Conservation (phyloP, 2,888 invertebrate species). For the Metellina segmentata region DNA sequence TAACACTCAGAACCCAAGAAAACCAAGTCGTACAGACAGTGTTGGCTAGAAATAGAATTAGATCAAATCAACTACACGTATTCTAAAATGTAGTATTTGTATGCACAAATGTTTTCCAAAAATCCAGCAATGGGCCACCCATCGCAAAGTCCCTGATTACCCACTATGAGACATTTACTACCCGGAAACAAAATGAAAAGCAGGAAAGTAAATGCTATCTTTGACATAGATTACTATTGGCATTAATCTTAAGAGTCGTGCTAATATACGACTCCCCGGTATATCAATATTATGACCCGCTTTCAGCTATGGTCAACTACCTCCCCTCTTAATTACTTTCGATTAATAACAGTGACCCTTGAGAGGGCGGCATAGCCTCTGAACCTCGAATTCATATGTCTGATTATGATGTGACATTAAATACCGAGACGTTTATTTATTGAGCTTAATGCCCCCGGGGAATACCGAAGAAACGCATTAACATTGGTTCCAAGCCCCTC, state of each 20-base stretch:
- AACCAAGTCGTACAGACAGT: too few relatives aligned
- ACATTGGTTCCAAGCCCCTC: constrained; percentile 2
- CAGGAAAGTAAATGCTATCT: constrained; percentile 1
- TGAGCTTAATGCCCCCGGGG: constrained; percentile 14
- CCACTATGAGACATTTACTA: too few relatives aligned
- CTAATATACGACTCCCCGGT: constrained; percentile 33
- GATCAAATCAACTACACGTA: too few relatives aligned
- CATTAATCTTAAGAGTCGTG: constrained; percentile 12
- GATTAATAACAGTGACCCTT: constrained; percentile 34
- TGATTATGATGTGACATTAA: constrained; percentile 60
- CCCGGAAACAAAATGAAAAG: too few relatives aligned
- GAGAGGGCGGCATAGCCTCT: constrained; percentile 2
- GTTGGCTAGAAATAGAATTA: too few relatives aligned
- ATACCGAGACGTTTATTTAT: constrained; percentile 40
- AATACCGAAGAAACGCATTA: constrained; percentile 38
- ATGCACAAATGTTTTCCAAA: too few relatives aligned
- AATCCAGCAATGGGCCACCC: too few relatives aligned
- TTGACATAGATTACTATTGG: constrained; percentile 17
- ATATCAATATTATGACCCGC: constrained; percentile 23
- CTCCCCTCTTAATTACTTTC: constrained; percentile 27
- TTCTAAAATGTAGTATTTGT: too few relatives aligned
- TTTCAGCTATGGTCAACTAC: constrained; percentile 13
- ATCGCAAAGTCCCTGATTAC: too few relatives aligned
- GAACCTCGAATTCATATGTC: constrained; percentile 36
- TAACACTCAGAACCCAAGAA: too few relatives aligned